Evolutionary conservation across 2,113 vertebrate species (phyloP).

Genomic region (Sapayoa aenigma): DNA sequence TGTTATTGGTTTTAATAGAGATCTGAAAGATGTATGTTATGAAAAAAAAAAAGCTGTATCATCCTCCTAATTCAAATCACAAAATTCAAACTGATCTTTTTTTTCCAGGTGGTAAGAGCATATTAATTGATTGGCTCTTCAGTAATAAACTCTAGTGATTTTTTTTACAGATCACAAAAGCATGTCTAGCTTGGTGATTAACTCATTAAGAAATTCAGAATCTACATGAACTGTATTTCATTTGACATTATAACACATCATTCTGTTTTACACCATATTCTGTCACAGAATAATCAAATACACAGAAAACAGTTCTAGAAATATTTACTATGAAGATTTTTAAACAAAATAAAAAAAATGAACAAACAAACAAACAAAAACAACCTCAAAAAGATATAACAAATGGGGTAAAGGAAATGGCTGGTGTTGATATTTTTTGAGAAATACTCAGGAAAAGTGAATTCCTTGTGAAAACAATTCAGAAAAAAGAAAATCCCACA

Average conservation of each 20-base stretch:
- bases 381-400: not conserved
- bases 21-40: not conserved
- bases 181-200: not conserved
- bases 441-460: not conserved
- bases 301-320: not conserved
- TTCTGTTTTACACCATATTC: not conserved
- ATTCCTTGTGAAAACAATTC: not conserved
- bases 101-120: not conserved
- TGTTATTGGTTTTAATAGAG: not conserved
- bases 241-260: not conserved
- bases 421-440: not conserved
- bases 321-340: not conserved
- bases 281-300: not conserved
- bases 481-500: not conserved
- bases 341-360: not conserved
- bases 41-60: not conserved
- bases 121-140: not conserved
- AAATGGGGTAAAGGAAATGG: not conserved
- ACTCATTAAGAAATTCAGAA: not conserved
- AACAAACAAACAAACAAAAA: not conserved
- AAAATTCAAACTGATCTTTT: not conserved
- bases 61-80: not conserved
- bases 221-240: not conserved
- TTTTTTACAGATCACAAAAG: not conserved
- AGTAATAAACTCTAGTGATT: not conserved